Evolutionary conservation across 1,140 invertebrate species (phyloP), one percentile per base, ranked within the genome.

Genomic region (Ptiloglossa arizonensis): DNA sequence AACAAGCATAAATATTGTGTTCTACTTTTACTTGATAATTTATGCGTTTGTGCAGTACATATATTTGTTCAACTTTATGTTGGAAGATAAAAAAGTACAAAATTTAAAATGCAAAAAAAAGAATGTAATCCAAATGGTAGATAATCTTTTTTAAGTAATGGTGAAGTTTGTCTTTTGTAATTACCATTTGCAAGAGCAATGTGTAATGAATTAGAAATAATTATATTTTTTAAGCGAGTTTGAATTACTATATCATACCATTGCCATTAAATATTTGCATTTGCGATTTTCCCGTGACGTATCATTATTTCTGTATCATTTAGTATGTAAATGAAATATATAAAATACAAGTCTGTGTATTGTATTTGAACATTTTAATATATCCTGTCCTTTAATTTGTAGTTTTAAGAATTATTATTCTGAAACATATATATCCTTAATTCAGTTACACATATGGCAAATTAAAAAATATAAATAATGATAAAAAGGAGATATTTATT

Each of bases 251-350:
- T 62, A 74, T 70, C 56, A 68, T 80, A 60, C 72, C 56, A 86
- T 76, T 80, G 79, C 68, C 73, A 81, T 67, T 80, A 82, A 86
- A 81, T 87, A 80, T 82, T 86, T 85, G 87, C 86, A 89, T 88
- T 87, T 89, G 86, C 79, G 79, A 87, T 85, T 82, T 76, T 57
- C 76, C 72, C 81, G 70, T 72, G 77, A 71, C 54, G 86, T 80
- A 82, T 85, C 87, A 84, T 81, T 81, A 75, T 86, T 83, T 88
- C 81, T 87, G 87, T 89, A 90, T 86, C 82, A 87, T 84, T 80
- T 89, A 88, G 82, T 85, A 86, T 82, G 83, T 81, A 85, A 74
- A 79, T 77, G 74, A 83, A 89, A 75, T 86, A 89, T 81, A 84
- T 81, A 89, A 70, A 79, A 81, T 85, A 86, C 78, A 82, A 79